phyloP scores from a whole-genome alignment of 2,888 invertebrate species.

The Drosophila setosimentum region DNA sequence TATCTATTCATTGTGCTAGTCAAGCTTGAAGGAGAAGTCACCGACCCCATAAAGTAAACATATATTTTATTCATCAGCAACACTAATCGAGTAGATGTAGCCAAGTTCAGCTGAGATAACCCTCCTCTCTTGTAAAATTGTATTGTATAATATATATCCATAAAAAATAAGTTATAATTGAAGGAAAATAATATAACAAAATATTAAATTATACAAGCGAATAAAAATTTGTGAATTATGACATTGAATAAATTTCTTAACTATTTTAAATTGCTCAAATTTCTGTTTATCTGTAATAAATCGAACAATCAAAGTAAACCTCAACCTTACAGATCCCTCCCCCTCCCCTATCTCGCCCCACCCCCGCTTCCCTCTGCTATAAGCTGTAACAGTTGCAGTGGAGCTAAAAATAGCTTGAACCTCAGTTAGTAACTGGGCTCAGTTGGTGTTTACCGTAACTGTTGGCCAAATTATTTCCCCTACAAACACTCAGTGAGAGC shows the following conservation, averaged over 20 bases:
- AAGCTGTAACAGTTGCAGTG: constrained; percentile 9
- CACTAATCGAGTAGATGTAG: neutral
- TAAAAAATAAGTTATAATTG: neutral
- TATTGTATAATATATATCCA: neutral
- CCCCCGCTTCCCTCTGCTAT: fast-evolving
- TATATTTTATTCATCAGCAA: neutral
- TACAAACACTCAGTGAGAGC: constrained; percentile 36
- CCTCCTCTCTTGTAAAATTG: neutral
- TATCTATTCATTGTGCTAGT: neutral
- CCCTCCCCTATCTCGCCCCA: too few relatives aligned
- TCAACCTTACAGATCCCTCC: neutral
- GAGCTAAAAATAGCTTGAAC: constrained; percentile 42
- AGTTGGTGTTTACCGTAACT: constrained; percentile 13
- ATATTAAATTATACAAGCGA: neutral
- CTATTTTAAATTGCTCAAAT: neutral
- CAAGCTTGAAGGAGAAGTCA: neutral
- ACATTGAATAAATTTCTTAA: neutral
- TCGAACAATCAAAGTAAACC: neutral
- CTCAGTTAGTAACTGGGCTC: constrained; percentile 43
- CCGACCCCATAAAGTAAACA: neutral
- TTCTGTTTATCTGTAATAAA: neutral
- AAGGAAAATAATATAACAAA: neutral
- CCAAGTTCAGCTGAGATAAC: neutral
- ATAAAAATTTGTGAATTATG: neutral
- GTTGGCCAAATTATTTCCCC: constrained; percentile 46